Percentiles rank a stretch among this genome's conserved stretches.
Conservation (phyloP, 2,888 invertebrate species). For the Ophioninae sp. region DNA sequence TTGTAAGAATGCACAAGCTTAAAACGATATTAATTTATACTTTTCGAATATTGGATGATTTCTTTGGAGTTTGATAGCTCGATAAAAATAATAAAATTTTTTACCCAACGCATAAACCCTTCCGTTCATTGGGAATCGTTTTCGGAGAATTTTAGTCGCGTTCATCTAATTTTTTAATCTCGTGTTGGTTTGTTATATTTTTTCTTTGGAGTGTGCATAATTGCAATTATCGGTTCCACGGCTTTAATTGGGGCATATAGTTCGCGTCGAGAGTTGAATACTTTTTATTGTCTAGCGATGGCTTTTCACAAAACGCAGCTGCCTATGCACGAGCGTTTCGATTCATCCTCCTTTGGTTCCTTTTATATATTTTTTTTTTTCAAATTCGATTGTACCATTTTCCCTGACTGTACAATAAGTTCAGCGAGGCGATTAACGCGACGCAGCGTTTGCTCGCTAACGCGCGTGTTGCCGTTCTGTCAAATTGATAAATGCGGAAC, state of each 20-base stretch:
- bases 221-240: conserved; percentile 55
- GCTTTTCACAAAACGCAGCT: conserved; percentile 12
- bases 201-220: conserved; percentile 21
- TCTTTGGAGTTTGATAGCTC: too few relatives aligned
- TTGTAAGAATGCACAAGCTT: too few relatives aligned
- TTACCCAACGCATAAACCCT: background rate
- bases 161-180: conserved; percentile 6
- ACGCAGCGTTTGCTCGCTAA: conserved; percentile 29
- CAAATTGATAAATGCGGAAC: conserved; percentile 32
- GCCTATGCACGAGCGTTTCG: background rate
- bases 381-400: conserved; percentile 32
- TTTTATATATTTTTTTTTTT: conserved; percentile 1
- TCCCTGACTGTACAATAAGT: conserved; percentile 25
- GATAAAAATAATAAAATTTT: too few relatives aligned
- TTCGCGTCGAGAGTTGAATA: conserved; percentile 27
- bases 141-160: background rate
- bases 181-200: conserved; percentile 21
- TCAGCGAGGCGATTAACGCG: conserved; percentile 46
- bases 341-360: background rate
- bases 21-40: too few relatives aligned
- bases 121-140: background rate
- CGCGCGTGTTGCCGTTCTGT: conserved; percentile 32
- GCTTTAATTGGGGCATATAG: conserved; percentile 39
- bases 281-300: conserved; percentile 25
- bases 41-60: too few relatives aligned